These are phyloP conservation scores for Acleris literana DNA, from an alignment of 2,888 invertebrate genomes.

Conservation along the genomic window DNA sequence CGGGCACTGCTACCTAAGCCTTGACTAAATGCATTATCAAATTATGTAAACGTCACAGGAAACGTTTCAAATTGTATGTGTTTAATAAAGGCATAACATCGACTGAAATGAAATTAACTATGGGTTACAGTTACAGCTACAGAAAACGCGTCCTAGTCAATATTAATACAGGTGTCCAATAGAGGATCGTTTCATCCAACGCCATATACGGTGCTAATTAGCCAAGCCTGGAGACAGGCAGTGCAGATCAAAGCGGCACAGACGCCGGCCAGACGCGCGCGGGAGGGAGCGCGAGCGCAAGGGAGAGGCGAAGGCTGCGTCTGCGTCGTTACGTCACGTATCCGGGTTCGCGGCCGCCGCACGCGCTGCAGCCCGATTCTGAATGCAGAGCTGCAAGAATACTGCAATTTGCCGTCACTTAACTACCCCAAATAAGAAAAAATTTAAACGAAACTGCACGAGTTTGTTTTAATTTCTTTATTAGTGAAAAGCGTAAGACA, in stretches of 20 bases:
- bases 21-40: too few relatives aligned
- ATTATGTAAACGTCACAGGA: too few relatives aligned
- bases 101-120: too few relatives aligned
- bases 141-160: too few relatives aligned
- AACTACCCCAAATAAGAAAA: too few relatives aligned
- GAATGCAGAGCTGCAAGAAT: conserved; percentile 23
- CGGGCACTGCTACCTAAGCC: background rate
- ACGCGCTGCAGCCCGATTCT: conserved; percentile 54
- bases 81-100: too few relatives aligned
- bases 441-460: too few relatives aligned
- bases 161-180: too few relatives aligned
- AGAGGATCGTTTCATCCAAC: background rate
- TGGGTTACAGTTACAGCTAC: too few relatives aligned
- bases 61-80: too few relatives aligned
- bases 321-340: conserved; percentile 77
- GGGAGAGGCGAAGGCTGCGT: conserved; percentile 65
- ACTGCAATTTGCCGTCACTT: conserved; percentile 3
- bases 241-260: conserved; percentile 62
- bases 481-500: too few relatives aligned
- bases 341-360: conserved; percentile 81
- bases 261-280: conserved; percentile 71
- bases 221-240: conserved; percentile 27
- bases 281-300: conserved; percentile 46
- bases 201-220: conserved; percentile 39
- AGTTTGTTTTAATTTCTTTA: too few relatives aligned